Evolutionary conservation across 2,888 invertebrate genomes (phyloP).

Genomic region (Icerya purchasi): DNA sequence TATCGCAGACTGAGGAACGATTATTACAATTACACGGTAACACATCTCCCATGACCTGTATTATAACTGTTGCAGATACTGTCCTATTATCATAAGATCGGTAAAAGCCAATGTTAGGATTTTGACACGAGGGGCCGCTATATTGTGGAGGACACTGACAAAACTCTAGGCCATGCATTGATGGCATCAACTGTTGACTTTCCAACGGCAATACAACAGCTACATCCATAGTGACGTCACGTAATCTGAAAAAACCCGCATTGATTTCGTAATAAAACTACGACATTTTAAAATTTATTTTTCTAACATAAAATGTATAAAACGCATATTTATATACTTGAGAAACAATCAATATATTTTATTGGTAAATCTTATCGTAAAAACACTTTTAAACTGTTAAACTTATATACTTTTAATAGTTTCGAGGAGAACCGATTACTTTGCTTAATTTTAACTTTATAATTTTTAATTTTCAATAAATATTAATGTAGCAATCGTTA

Average conservation of each 20-base stretch:
- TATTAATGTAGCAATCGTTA: too few species aligned
- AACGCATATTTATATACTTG: too few species aligned
- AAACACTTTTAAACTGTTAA: too few species aligned
- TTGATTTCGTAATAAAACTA: too few species aligned
- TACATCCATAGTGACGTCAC: constrained; percentile 61
- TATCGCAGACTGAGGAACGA: constrained; percentile 53
- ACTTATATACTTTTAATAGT: too few species aligned
- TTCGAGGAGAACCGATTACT: too few species aligned
- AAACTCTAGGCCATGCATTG: constrained; percentile 58
- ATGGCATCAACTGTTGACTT: constrained; percentile 18
- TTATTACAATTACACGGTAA: constrained; percentile 62
- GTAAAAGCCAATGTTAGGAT: constrained; percentile 61
- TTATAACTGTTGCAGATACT: constrained; percentile 38
- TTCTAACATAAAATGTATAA: too few species aligned
- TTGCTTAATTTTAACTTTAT: too few species aligned
- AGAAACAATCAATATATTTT: too few species aligned
- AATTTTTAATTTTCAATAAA: too few species aligned
- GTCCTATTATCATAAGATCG: constrained; percentile 41
- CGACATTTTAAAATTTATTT: too few species aligned
- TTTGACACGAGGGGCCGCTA: constrained; percentile 74
- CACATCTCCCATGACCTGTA: constrained; percentile 58
- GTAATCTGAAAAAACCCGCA: constrained; percentile 39
- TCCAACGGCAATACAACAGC: constrained; percentile 44
- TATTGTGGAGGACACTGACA: constrained; percentile 67
- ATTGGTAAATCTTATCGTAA: too few species aligned